phyloP scores from a whole-genome alignment of 2,797 vertebrate genomes.

The Clarias pachynema region DNA sequence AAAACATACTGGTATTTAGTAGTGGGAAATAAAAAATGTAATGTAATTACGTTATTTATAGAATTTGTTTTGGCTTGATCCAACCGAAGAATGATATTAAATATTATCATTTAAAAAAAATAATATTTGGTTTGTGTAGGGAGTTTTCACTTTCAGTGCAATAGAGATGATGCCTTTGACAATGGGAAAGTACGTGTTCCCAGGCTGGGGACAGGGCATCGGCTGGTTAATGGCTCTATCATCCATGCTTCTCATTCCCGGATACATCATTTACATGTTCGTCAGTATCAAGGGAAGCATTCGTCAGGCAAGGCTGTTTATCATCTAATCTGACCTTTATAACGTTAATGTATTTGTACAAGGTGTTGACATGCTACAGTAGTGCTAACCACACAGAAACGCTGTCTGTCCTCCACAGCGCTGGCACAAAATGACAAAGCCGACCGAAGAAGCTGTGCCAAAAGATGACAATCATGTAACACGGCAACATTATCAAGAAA shows the following conservation, averaged over 20 bases:
- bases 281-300: conserved; percentile 77
- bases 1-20: background rate
- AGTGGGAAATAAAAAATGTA: background rate
- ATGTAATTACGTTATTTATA: background rate
- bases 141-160: conserved; percentile 89
- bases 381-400: background rate
- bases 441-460: conserved; percentile 66
- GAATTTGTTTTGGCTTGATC: too few relatives aligned
- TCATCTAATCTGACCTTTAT: background rate
- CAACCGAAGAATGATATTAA: background rate
- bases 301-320: conserved; percentile 70
- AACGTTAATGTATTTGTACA: background rate
- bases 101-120: background rate
- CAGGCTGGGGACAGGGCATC: conserved; percentile 84
- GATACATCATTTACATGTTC: conserved; percentile 83
- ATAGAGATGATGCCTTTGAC: conserved; percentile 90
- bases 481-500: conserved; percentile 60
- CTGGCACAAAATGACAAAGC: conserved; percentile 81
- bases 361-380: background rate
- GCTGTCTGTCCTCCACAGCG: conserved; percentile 71
- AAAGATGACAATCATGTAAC: conserved; percentile 73
- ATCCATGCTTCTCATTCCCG: conserved; percentile 88
- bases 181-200: conserved; percentile 85
- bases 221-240: conserved; percentile 90
- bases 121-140: conserved; percentile 67